phyloP scores from a whole-genome alignment of 1,140 invertebrate genomes.

The Drosophila sulfurigaster region DNA sequence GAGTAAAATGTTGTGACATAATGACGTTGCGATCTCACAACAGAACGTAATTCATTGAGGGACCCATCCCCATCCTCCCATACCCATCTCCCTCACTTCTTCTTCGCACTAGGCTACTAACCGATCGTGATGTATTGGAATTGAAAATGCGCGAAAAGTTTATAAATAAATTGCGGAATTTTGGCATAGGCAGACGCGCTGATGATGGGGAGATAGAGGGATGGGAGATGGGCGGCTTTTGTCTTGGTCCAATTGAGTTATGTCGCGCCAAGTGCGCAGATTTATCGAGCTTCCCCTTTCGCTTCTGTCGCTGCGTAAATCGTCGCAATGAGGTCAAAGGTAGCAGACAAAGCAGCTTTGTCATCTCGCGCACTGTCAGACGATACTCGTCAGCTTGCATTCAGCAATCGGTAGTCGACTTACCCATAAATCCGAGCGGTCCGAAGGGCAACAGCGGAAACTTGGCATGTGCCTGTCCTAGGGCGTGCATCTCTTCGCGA shows the following conservation, averaged over 20 bases:
- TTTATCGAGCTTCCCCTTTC: conserved; percentile 55
- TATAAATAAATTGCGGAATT: conserved; percentile 80
- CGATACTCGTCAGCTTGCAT: not conserved
- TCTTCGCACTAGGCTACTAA: not conserved
- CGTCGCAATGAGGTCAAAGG: conserved; percentile 74
- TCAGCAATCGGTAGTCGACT: conserved; percentile 40
- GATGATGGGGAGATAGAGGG: conserved; percentile 8
- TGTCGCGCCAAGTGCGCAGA: conserved; percentile 70
- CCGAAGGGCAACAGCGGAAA: conserved; percentile 91
- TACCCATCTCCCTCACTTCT: not conserved
- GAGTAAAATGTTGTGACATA: conserved; percentile 77
- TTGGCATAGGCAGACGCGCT: conserved; percentile 49
- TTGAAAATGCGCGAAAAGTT: conserved; percentile 71
- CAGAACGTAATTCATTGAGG: conserved; percentile 55
- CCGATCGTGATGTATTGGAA: conserved; percentile 38
- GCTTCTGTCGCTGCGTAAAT: conserved; percentile 43
- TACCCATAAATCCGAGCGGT: conserved; percentile 89
- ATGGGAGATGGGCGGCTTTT: conserved; percentile 50
- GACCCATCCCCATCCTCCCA: not conserved
- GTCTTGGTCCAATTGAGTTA: conserved; percentile 84
- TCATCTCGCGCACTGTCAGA: conserved; percentile 59
- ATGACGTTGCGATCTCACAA: conserved; percentile 61
- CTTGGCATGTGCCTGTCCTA: conserved; percentile 73
- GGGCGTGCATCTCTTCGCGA: conserved; percentile 76
- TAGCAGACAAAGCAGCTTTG: conserved; percentile 82